A percentile compares a stretch with the other conserved stretches of the same genome.
Conservation (phyloP, 2,888 invertebrate genomes). For the Cephus rjabovi region DNA sequence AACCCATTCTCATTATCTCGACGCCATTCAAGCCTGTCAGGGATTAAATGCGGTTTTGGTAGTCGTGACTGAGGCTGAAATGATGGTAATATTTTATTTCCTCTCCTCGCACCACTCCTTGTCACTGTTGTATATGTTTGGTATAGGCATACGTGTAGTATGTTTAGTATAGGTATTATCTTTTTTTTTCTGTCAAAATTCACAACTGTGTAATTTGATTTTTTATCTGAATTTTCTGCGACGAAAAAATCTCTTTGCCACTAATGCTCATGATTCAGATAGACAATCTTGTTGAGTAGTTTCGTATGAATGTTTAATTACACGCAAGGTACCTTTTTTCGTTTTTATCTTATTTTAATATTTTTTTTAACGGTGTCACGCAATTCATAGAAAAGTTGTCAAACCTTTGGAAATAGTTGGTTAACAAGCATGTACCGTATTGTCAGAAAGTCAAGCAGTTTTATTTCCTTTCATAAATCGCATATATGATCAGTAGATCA, state of each 20-base stretch:
- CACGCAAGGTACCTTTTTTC: neutral
- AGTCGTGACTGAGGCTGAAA: neutral
- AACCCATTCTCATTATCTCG: neutral
- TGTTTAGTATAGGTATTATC: neutral
- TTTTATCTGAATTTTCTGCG: neutral
- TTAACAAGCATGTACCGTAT: neutral
- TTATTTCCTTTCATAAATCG: neutral
- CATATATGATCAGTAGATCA: neutral
- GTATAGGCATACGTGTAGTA: too few relatives aligned
- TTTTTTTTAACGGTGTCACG: neutral
- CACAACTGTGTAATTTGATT: neutral
- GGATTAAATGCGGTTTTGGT: neutral
- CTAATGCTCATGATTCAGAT: neutral
- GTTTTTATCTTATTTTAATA: neutral
- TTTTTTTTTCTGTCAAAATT: neutral
- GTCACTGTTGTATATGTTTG: neutral
- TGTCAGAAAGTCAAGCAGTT: neutral
- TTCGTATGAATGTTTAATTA: neutral
- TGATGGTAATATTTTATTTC: neutral
- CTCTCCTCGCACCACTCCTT: neutral
- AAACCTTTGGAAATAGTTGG: neutral
- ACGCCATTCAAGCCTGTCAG: neutral
- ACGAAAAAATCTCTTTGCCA: neutral
- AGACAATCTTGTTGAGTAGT: neutral
- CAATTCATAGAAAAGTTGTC: neutral